Percentiles rank a stretch among this genome's conserved stretches.
Conservation (phyloP, 2,888 invertebrate genomes). For the Catocala nupta region DNA sequence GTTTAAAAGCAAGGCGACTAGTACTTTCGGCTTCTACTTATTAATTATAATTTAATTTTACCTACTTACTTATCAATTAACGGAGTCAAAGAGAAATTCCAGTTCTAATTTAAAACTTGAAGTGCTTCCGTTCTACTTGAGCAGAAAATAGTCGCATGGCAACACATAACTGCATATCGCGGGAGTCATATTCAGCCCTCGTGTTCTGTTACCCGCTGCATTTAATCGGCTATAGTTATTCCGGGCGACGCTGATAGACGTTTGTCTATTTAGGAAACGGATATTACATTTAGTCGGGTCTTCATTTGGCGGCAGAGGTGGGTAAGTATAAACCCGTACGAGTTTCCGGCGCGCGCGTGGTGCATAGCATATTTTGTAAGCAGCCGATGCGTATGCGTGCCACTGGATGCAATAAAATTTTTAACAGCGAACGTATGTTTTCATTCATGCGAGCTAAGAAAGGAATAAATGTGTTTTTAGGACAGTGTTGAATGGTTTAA, state of each 20-base stretch:
- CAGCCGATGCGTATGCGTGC: constrained; percentile 75
- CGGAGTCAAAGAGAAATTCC: constrained; percentile 20
- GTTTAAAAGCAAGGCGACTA: constrained; percentile 8
- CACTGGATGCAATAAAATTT: constrained; percentile 76
- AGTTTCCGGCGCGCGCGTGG: constrained; percentile 81
- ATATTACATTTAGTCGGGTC: constrained; percentile 86
- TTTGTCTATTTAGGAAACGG: constrained; percentile 87
- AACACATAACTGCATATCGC: constrained; percentile 50
- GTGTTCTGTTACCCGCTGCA: constrained; percentile 64
- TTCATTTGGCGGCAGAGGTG: constrained; percentile 86
- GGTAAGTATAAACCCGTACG: constrained; percentile 82
- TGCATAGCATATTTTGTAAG: constrained; percentile 85
- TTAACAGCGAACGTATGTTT: constrained; percentile 79
- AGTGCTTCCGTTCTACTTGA: constrained; percentile 54
- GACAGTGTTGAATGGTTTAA: constrained; percentile 51
- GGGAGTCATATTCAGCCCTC: constrained; percentile 57
- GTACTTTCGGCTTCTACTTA: background rate
- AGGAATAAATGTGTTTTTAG: constrained; percentile 74
- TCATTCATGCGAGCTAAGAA: constrained; percentile 65
- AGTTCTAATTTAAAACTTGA: constrained; percentile 45
- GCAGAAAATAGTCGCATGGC: constrained; percentile 56
- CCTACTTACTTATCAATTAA: constrained; percentile 18
- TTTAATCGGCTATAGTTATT: constrained; percentile 84
- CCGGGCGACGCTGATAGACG: constrained; percentile 84
- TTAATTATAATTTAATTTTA: background rate